These are phyloP conservation scores for Lemur catta DNA, from an alignment of 2,797 vertebrate species.

Conservation along the genomic window DNA sequence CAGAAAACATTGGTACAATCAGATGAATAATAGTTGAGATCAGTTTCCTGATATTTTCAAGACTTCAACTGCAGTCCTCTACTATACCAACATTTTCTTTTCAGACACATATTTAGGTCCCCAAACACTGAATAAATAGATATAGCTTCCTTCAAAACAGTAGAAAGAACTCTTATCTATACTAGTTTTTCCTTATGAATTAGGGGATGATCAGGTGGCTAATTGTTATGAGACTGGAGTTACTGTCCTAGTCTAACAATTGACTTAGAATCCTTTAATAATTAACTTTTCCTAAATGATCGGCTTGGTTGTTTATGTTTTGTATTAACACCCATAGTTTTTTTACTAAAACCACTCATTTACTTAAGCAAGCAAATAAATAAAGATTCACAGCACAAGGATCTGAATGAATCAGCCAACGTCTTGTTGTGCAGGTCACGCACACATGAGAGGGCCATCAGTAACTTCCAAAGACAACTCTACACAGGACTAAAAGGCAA, in stretches of 20 bases:
- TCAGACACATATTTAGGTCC: background rate
- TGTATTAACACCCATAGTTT: background rate
- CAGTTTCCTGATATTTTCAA: conserved; percentile 5
- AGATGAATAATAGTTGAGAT: background rate
- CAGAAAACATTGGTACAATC: background rate
- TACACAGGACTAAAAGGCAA: background rate
- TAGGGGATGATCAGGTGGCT: background rate
- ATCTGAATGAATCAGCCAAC: background rate
- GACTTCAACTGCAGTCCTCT: background rate
- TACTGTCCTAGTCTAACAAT: background rate
- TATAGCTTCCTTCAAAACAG: background rate
- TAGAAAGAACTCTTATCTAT: background rate
- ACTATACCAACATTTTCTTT: background rate
- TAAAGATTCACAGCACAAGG: background rate
- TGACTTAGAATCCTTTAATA: background rate
- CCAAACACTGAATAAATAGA: background rate
- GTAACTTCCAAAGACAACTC: background rate
- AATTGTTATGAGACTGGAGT: background rate
- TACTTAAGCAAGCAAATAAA: conserved; percentile 4
- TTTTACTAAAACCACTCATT: background rate
- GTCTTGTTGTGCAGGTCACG: background rate
- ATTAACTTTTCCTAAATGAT: background rate
- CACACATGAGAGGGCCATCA: background rate
- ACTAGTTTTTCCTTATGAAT: background rate
- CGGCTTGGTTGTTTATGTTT: background rate